Conservation (phyloP, 2,113 vertebrate species). For the Diadophis punctatus region DNA sequence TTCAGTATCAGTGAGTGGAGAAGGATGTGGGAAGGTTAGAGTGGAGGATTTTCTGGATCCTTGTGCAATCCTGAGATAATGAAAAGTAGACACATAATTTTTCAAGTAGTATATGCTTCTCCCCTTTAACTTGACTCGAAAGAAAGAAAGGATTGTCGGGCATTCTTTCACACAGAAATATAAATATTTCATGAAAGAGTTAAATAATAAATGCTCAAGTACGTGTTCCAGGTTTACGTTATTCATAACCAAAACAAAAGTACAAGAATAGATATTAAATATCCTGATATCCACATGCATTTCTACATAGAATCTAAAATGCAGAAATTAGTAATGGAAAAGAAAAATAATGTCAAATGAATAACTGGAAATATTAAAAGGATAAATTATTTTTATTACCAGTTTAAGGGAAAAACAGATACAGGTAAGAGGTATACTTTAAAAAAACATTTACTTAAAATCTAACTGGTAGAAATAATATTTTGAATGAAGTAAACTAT, state of each 20-base stretch:
- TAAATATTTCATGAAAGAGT: background rate
- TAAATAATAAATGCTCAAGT: background rate
- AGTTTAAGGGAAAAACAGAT: background rate
- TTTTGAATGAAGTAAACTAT: background rate
- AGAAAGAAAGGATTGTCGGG: background rate
- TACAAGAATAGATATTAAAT: background rate
- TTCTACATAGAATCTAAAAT: background rate
- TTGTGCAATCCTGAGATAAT: background rate
- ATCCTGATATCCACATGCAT: background rate
- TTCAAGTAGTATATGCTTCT: background rate
- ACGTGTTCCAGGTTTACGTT: background rate
- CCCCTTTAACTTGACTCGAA: background rate
- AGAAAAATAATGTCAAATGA: background rate
- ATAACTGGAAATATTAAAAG: background rate
- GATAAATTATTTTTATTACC: background rate
- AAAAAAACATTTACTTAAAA: background rate
- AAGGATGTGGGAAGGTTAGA: background rate
- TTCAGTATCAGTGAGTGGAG: background rate
- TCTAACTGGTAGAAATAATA: background rate
- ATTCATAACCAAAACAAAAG: background rate
- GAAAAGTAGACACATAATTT: background rate
- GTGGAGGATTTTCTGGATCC: background rate
- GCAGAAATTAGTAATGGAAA: background rate
- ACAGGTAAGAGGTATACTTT: background rate
- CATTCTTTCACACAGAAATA: background rate